Percentiles rank a stretch among this genome's conserved stretches.
phyloP scores from a whole-genome alignment of 2,888 invertebrate genomes.

The Sialis lutaria region DNA sequence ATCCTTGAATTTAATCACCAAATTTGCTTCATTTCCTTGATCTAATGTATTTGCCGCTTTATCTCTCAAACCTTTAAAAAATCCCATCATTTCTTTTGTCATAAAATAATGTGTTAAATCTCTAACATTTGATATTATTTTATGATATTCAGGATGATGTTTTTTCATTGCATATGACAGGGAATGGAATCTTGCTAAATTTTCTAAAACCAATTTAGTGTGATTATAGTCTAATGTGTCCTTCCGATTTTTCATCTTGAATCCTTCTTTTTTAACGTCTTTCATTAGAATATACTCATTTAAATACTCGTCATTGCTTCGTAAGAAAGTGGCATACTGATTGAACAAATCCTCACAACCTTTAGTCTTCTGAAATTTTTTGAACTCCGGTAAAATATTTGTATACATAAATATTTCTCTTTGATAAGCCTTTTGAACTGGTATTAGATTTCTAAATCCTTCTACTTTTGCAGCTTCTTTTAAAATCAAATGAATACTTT shows the following conservation, averaged over 20 bases:
- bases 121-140: neutral
- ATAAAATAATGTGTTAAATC: neutral
- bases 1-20: constrained; percentile 2
- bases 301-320: neutral
- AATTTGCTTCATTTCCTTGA: neutral
- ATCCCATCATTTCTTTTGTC: neutral
- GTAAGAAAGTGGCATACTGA: neutral
- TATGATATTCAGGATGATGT: neutral
- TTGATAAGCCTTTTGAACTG: neutral
- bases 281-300: constrained; percentile 14
- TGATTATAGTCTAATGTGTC: constrained; percentile 1
- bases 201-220: constrained; percentile 1
- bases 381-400: constrained; percentile 1
- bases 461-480: neutral
- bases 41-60: neutral
- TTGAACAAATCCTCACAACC: neutral
- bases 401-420: constrained; percentile 3
- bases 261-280: neutral
- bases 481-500: constrained; percentile 1
- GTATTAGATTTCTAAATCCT: neutral
- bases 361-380: constrained; percentile 1
- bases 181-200: neutral
- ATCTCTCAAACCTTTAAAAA: neutral
- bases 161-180: constrained; percentile 1
- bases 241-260: constrained; percentile 1